Evolutionary conservation across 1,140 invertebrate species (phyloP).

Genomic region (Caenorhabditis brenneri): DNA sequence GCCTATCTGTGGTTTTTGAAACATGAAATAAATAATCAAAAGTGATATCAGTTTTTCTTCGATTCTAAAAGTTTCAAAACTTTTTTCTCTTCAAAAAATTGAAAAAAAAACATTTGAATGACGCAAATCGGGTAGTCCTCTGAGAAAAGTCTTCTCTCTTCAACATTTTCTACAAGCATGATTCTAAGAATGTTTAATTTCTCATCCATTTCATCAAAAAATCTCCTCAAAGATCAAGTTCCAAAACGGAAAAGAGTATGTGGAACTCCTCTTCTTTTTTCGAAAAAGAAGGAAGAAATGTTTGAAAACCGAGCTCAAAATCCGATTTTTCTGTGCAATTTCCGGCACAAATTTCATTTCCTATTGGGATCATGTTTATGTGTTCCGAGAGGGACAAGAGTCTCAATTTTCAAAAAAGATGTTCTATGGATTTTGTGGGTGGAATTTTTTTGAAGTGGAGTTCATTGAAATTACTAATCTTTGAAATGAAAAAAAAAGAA

Average conservation of each 20-base stretch:
- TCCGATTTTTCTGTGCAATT: conserved; percentile 6
- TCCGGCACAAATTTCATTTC: conserved; percentile 28
- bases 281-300: neutral
- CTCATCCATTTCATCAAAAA: neutral
- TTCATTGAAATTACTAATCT: neutral
- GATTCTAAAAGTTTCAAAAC: no score
- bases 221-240: neutral
- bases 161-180: neutral
- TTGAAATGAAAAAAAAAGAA: neutral
- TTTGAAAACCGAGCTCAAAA: conserved; percentile 16
- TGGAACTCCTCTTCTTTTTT: no score
- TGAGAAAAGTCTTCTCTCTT: neutral
- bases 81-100: neutral
- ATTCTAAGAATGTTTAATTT: neutral
- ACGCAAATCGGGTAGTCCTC: neutral
- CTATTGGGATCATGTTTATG: conserved; percentile 3
- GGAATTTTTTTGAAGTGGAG: neutral
- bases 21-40: no score
- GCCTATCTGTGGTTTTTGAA: no score
- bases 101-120: neutral
- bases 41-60: no score
- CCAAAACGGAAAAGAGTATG: neutral
- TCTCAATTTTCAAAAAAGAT: neutral
- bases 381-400: neutral
- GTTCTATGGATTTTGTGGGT: neutral